phyloP scores from a whole-genome alignment of 2,888 invertebrate species.

The Melitaea athalia region DNA sequence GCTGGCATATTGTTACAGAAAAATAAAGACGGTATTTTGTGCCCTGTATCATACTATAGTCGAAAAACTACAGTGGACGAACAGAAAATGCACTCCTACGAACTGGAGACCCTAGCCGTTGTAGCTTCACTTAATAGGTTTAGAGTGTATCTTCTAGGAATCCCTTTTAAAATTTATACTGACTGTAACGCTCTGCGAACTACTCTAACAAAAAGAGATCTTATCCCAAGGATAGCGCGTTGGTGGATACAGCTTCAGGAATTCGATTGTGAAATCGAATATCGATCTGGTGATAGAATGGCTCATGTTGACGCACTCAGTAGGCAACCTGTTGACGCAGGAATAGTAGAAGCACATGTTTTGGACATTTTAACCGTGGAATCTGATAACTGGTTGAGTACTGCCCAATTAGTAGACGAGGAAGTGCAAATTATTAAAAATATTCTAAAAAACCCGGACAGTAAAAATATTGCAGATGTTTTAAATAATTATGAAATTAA shows the following conservation, averaged over 20 bases:
- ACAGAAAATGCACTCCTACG: no score
- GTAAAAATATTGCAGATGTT: background rate
- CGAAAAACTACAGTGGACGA: no score
- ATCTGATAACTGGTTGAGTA: conserved; percentile 7
- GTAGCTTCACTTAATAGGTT: no score
- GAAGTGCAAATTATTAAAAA: conserved; percentile 29
- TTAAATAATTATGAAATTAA: conserved; percentile 37
- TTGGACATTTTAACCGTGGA: conserved; percentile 11
- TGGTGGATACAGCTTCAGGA: conserved; percentile 37
- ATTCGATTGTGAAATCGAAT: background rate
- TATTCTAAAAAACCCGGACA: conserved; percentile 18
- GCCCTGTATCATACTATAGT: background rate
- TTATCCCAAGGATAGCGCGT: conserved; percentile 18
- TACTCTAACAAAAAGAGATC: no score
- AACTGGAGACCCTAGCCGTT: no score
- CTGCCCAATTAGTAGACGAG: conserved; percentile 4
- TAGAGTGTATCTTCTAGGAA: no score
- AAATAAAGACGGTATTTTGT: no score
- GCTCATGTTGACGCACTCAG: conserved; percentile 27
- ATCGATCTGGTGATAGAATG: conserved; percentile 16
- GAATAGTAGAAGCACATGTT: background rate
- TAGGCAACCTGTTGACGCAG: conserved; percentile 8
- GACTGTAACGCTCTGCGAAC: no score
- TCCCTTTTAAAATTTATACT: no score
- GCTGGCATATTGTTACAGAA: no score